Conservation (phyloP, 2,113 vertebrate species). For the Natator depressus region DNA sequence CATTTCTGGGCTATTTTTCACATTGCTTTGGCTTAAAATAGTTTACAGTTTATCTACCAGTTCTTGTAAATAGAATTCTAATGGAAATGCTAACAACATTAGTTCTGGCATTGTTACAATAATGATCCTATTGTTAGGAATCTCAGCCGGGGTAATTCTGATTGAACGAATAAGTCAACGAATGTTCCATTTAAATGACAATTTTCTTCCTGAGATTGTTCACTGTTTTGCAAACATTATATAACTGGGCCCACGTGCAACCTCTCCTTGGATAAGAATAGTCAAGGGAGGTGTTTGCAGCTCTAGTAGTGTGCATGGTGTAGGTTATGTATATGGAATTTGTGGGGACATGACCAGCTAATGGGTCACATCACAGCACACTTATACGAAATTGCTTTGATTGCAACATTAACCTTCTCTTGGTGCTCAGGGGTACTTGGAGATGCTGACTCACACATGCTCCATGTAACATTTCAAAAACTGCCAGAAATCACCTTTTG, state of each 20-base stretch:
- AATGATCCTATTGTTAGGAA: background rate
- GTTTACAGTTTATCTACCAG: background rate
- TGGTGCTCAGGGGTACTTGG: background rate
- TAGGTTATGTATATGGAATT: background rate
- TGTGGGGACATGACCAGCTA: background rate
- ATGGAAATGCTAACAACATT: background rate
- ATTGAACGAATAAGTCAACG: background rate
- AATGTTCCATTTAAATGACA: background rate
- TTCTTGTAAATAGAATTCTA: background rate
- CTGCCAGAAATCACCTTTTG: constrained; percentile 4
- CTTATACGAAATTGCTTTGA: fast-evolving
- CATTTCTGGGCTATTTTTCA: background rate
- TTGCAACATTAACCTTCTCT: background rate
- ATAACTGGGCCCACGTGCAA: background rate
- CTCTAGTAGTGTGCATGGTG: background rate
- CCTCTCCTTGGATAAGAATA: background rate
- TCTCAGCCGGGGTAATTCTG: background rate
- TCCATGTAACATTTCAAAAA: background rate
- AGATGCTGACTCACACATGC: background rate
- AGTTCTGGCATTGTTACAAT: background rate
- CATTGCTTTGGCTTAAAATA: background rate
- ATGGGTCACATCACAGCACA: background rate
- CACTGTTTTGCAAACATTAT: background rate
- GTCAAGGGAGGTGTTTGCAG: background rate
- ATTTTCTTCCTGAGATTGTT: background rate